Base-by-base conservation (phyloP, 2,888 invertebrate genomes). In the Mesodorylaimus sp. region DNA sequence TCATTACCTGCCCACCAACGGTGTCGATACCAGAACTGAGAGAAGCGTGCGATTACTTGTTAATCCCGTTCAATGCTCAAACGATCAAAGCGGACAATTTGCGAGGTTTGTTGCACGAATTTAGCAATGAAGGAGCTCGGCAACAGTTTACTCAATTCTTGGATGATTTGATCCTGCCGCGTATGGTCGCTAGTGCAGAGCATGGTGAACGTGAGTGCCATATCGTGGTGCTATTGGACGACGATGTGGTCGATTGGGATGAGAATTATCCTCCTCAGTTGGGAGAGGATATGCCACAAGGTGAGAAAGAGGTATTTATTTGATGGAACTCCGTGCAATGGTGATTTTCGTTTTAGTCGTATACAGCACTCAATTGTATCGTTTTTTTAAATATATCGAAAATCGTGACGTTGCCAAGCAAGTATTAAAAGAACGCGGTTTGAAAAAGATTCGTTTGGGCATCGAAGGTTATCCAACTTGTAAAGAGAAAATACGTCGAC, bases 371-470 rank as follows among this genome's bases (percentile, higher is more conserved):
- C 83, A 85, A 39, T 80, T 95, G 76, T 89, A 93, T 68, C 76
- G 93, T 57, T 97, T 95, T 74, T 97, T 97, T 74, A 95, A 95
- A 68, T 99, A 99, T 70, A 93, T 97, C 55, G 97, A 99, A 70
- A 99, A 99, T 67, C 75, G 97, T 47, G 97, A 99, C 67, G 95
- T 97, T 3, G 97, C 97, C 5, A 99, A 99, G 64, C 88, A 88
- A 55, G 95, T 99, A 26, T 79, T 99, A 76, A 95, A 95, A 65
- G 97, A 99, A 66, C 77, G 97, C 42, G 95, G 95, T 0, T 73
- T 99, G 50, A 99, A 99, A 70, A 99, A 99, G 67, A 97, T 99
- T 56, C 80, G 95, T 1, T 76, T 99, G 24, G 97, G 97, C 3
- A 95, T 97, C 53, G 95, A 97, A 73, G 95, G 73, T 0, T 99